These are phyloP conservation scores for Megathymus violae DNA, from an alignment of 1,140 invertebrate genomes.

Conservation along the genomic window DNA sequence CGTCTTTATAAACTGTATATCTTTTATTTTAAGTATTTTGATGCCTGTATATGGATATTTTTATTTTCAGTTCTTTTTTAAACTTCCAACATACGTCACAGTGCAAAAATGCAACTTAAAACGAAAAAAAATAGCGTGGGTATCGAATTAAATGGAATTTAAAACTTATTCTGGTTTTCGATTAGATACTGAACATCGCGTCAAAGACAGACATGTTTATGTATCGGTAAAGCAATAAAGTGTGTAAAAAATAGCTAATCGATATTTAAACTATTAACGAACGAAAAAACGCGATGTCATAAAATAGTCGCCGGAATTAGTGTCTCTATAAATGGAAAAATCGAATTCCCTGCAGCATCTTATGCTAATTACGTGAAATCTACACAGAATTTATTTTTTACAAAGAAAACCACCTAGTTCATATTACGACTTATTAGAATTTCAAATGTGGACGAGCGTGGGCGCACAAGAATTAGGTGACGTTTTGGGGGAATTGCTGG, in stretches of 20 bases:
- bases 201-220: constrained; percentile 61
- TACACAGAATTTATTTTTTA: constrained; percentile 48
- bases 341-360: constrained; percentile 49
- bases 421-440: constrained; percentile 66
- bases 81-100: too few species aligned
- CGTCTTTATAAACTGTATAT: too few species aligned
- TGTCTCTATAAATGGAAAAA: constrained; percentile 66
- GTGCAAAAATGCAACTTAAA: constrained; percentile 15
- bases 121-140: neutral
- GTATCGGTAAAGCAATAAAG: constrained; percentile 59
- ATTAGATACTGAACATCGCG: constrained; percentile 43
- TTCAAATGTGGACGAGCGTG: constrained; percentile 76
- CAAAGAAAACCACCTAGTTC: constrained; percentile 55
- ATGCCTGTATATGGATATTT: too few species aligned
- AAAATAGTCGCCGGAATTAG: constrained; percentile 66
- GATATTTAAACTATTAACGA: constrained; percentile 27
- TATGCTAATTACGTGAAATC: constrained; percentile 70
- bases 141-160: constrained; percentile 14
- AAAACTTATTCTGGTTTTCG: constrained; percentile 35
- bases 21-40: too few species aligned
- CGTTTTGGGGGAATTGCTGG: constrained; percentile 45
- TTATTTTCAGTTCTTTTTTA: too few species aligned
- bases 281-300: constrained; percentile 59
- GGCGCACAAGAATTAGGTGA: constrained; percentile 70
- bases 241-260: constrained; percentile 53